These are phyloP conservation scores for Dicyrtoma fusca DNA, from an alignment of 2,888 invertebrate species.

Conservation along the genomic window DNA sequence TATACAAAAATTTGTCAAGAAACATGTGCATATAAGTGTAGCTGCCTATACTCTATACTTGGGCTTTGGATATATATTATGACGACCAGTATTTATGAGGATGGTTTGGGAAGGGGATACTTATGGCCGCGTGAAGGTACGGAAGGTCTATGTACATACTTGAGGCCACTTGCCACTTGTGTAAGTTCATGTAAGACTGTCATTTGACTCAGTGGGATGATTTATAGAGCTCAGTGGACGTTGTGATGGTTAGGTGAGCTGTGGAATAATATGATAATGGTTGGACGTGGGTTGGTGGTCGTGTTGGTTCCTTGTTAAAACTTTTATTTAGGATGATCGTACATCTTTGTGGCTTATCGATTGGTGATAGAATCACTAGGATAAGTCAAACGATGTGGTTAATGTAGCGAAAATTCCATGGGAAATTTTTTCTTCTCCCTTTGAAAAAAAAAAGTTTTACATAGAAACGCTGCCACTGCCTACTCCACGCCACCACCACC, in stretches of 20 bases:
- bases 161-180: not conserved
- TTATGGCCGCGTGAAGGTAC: not conserved
- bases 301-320: slow-evolving; percentile 24
- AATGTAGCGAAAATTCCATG: slow-evolving; percentile 45
- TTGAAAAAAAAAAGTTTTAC: not conserved
- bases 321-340: slow-evolving; percentile 27
- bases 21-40: too few species aligned
- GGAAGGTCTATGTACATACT: not conserved
- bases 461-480: not conserved
- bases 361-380: slow-evolving; percentile 41
- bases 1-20: too few species aligned
- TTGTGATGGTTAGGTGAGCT: slow-evolving; percentile 10
- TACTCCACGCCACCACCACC: not conserved
- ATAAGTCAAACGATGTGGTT: slow-evolving; percentile 43
- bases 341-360: slow-evolving; percentile 39
- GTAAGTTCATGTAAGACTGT: slow-evolving; percentile 14
- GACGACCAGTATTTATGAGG: not conserved
- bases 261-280: slow-evolving; percentile 27
- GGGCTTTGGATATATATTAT: too few species aligned
- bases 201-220: slow-evolving; percentile 13
- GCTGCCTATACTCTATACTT: too few species aligned
- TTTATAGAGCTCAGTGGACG: slow-evolving; percentile 15
- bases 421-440: slow-evolving; percentile 33
- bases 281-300: slow-evolving; percentile 20
- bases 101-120: not conserved